A percentile compares a stretch with the other conserved stretches of the same genome.
These are phyloP conservation scores for Epizoanthus ramosus DNA, from an alignment of 92 coral and sea anemone genomes.

Conservation along the genomic window DNA sequence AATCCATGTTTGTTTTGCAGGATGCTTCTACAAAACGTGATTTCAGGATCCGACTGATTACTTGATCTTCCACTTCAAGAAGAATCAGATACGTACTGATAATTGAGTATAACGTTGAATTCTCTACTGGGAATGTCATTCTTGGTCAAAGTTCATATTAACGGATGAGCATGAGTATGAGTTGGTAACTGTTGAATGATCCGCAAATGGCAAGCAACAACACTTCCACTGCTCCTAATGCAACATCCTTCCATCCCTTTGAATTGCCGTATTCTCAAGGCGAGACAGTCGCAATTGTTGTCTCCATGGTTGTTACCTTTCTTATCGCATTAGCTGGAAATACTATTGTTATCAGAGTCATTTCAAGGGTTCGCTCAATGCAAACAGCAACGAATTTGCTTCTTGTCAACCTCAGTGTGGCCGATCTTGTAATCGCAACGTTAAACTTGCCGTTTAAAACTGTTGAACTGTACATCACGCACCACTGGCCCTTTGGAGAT, in stretches of 20 bases:
- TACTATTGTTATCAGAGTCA: slow-evolving; percentile 64
- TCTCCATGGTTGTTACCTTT: slow-evolving; percentile 54
- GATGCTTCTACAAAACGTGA: background rate
- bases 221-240: background rate
- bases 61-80: background rate
- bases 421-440: slow-evolving; percentile 76
- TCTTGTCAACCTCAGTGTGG: slow-evolving; percentile 72
- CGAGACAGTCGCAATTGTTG: slow-evolving; percentile 59
- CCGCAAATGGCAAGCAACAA: slow-evolving; percentile 16
- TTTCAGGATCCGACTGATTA: background rate
- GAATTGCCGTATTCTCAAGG: background rate
- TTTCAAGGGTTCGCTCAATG: slow-evolving; percentile 74
- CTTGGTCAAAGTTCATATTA: background rate
- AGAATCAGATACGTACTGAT: background rate
- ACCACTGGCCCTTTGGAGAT: slow-evolving; percentile 76
- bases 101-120: background rate
- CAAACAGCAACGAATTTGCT: slow-evolving; percentile 80
- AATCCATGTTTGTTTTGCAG: background rate
- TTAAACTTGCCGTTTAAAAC: slow-evolving; percentile 77
- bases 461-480: slow-evolving; percentile 58
- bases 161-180: background rate
- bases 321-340: slow-evolving; percentile 74
- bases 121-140: background rate
- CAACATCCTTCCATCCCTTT: background rate
- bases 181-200: background rate